Percentiles rank a stretch among this genome's conserved stretches.
phyloP scores from a whole-genome alignment of 2,113 vertebrate species.

The Halcyon senegalensis region DNA sequence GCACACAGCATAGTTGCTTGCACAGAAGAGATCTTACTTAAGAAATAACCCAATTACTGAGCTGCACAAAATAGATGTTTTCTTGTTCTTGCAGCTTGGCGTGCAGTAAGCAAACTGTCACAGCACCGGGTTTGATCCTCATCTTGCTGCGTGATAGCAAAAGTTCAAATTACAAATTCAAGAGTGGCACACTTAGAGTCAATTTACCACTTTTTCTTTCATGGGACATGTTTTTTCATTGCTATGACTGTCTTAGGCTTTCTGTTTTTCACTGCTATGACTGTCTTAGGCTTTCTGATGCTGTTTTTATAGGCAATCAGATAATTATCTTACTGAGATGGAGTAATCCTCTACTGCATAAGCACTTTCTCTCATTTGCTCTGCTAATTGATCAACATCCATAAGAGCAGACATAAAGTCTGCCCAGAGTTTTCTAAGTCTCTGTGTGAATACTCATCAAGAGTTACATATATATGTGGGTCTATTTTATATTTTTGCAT shows the following conservation, averaged over 20 bases:
- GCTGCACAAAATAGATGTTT: neutral
- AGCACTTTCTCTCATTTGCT: neutral
- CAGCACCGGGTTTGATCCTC: neutral
- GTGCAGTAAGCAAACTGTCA: neutral
- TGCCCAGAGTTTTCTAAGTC: neutral
- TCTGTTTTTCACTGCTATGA: neutral
- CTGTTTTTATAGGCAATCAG: neutral
- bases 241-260: neutral
- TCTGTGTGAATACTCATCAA: neutral
- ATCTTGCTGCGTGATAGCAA: neutral
- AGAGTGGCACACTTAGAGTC: neutral
- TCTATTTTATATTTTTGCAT: neutral
- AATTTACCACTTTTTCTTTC: neutral
- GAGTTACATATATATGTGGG: neutral
- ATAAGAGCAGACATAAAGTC: neutral
- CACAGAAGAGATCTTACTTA: neutral
- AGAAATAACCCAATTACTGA: neutral
- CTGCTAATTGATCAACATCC: neutral
- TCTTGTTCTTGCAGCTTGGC: neutral
- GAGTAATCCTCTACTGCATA: neutral
- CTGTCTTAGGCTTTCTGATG: neutral
- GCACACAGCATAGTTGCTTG: neutral
- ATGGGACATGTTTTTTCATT: neutral
- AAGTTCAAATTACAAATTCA: neutral
- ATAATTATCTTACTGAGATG: neutral